These are phyloP conservation scores for Murina feae DNA, from an alignment of 2,113 vertebrate species.

Conservation along the genomic window DNA sequence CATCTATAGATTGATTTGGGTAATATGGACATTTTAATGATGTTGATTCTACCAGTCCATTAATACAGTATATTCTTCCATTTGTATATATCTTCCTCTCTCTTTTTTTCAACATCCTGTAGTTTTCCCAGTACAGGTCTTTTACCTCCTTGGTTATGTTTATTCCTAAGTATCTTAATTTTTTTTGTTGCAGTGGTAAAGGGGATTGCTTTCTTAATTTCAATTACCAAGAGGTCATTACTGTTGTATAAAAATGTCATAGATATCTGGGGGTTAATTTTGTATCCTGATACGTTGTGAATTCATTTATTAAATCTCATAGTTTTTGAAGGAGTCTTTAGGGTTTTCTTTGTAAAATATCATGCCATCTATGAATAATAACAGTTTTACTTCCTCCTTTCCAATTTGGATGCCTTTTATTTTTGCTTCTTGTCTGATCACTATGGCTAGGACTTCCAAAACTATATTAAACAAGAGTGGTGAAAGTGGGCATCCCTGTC, in stretches of 20 bases:
- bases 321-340: background rate
- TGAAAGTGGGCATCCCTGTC: background rate
- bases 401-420: background rate
- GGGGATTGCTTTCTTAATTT: background rate
- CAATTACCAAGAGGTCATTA: background rate
- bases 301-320: no score
- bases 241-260: background rate
- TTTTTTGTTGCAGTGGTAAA: background rate
- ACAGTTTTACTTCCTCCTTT: background rate
- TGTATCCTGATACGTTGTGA: no score
- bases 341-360: background rate
- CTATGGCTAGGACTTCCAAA: background rate
- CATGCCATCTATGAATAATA: background rate
- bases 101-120: no score
- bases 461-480: background rate
- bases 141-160: background rate
- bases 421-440: background rate
- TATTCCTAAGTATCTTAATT: background rate
- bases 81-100: no score
- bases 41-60: no score
- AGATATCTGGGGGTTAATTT: background rate
- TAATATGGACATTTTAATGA: no score
- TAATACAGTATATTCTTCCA: no score
- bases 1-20: no score
- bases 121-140: no score